phyloP scores from a whole-genome alignment of 2,113 vertebrate genomes.

The Pseudopodoces humilis region DNA sequence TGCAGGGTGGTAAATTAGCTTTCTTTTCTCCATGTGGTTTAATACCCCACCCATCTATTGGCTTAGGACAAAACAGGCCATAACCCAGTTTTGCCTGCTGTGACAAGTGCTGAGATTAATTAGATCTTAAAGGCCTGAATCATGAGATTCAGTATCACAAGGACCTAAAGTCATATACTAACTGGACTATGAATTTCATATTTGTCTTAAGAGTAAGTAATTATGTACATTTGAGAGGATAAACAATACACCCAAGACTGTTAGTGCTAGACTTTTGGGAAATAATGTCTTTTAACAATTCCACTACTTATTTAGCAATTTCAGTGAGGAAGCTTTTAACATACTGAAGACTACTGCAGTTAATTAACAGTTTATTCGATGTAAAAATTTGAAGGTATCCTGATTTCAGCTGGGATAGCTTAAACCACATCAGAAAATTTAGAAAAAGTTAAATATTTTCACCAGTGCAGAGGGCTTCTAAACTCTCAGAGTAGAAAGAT shows the following conservation, averaged over 20 bases:
- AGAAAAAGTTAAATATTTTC: background rate
- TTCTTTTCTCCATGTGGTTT: background rate
- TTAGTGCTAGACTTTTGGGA: background rate
- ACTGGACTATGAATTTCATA: background rate
- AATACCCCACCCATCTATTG: background rate
- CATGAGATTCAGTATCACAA: background rate
- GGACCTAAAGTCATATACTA: background rate
- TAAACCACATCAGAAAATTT: background rate
- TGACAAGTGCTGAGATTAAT: background rate
- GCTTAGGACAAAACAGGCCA: background rate
- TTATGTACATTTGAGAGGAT: background rate
- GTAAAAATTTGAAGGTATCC: background rate
- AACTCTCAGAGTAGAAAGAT: background rate
- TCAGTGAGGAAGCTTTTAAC: background rate
- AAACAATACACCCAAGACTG: background rate
- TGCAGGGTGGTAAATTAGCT: background rate
- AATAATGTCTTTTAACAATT: background rate
- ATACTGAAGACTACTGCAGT: background rate
- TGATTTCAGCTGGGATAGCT: background rate
- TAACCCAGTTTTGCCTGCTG: background rate
- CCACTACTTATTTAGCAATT: background rate
- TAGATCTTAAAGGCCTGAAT: background rate
- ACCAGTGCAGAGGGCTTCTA: background rate
- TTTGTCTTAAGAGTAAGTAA: background rate
- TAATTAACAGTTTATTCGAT: background rate